A percentile compares a stretch with the other conserved stretches of the same genome.
Conservation (phyloP, 2,888 invertebrate species). For the Branchellion lobata region DNA sequence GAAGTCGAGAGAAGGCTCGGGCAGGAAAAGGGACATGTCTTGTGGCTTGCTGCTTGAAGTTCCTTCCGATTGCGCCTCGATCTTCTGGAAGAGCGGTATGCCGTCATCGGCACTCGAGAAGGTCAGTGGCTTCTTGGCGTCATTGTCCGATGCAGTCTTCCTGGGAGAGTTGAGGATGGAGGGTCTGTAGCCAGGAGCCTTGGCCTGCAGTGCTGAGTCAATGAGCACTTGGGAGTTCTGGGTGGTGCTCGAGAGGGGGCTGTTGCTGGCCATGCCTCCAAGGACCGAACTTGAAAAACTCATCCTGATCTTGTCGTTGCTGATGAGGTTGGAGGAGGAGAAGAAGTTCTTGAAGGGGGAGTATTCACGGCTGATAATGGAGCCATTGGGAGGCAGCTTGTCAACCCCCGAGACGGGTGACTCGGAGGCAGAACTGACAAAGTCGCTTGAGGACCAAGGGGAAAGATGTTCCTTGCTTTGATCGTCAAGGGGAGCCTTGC, state of each 20-base stretch:
- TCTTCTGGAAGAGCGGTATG: conserved; percentile 15
- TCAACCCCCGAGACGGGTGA: conserved; percentile 50
- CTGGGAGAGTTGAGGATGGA: conserved; percentile 43
- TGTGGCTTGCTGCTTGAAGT: neutral
- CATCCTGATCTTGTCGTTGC: conserved; percentile 61
- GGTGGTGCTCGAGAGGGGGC: conserved; percentile 45
- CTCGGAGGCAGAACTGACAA: neutral
- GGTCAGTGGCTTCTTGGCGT: neutral
- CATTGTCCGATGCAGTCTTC: neutral
- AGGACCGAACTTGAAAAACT: conserved; percentile 74
- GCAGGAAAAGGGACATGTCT: neutral
- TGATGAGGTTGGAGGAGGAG: conserved; percentile 61
- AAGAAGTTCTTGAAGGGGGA: conserved; percentile 83
- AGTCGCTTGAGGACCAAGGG: neutral
- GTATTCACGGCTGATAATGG: conserved; percentile 68
- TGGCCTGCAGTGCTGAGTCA: conserved; percentile 60
- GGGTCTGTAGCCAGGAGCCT: conserved; percentile 62
- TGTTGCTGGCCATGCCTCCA: conserved; percentile 64
- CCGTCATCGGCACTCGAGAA: conserved; percentile 8
- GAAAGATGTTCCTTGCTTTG: conserved; percentile 4
- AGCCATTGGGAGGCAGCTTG: conserved; percentile 56
- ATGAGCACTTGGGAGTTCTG: conserved; percentile 49
- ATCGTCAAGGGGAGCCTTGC: neutral
- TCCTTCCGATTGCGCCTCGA: neutral
- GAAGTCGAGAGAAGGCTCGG: neutral